Conservation (phyloP, 2,888 invertebrate species). For the Metopia argyrocephala region DNA sequence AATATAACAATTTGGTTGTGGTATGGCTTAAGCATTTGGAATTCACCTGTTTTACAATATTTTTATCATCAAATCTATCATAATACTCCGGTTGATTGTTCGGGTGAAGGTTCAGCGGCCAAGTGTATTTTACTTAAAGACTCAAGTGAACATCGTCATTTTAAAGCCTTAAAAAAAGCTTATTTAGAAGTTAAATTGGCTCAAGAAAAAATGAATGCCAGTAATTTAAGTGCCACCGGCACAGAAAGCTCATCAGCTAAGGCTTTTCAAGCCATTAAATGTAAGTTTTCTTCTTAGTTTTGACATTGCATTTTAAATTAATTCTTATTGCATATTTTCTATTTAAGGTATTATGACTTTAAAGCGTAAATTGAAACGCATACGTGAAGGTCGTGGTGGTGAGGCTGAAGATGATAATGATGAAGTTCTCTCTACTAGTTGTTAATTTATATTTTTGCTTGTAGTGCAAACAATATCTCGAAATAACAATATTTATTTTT, state of each 20-base stretch:
- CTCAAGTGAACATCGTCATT: conserved; percentile 76
- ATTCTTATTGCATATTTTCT: background rate
- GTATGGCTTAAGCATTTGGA: conserved; percentile 78
- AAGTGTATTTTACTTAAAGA: conserved; percentile 78
- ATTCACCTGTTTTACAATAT: conserved; percentile 77
- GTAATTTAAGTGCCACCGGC: conserved; percentile 65
- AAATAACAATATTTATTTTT: conserved; percentile 42
- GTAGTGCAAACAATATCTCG: too few relatives aligned
- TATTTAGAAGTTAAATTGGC: conserved; percentile 77
- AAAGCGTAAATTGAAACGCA: conserved; percentile 78
- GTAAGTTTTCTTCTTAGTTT: conserved; percentile 63
- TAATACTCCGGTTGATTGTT: conserved; percentile 75
- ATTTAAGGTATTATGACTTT: conserved; percentile 76
- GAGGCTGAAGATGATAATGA: conserved; percentile 73
- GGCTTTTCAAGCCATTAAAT: conserved; percentile 78
- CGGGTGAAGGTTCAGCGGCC: conserved; percentile 77
- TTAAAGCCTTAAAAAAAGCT: conserved; percentile 76
- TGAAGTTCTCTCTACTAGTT: conserved; percentile 65
- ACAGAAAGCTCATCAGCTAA: conserved; percentile 75
- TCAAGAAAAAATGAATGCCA: conserved; percentile 72
- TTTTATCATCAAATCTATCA: conserved; percentile 79
- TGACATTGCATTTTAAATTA: background rate
- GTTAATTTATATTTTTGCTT: background rate
- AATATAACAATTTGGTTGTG: conserved; percentile 77
- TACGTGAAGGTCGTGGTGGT: conserved; percentile 77